Evolutionary conservation across 2,797 vertebrate species (phyloP).

Genomic region (Phrynocephalus vlangalii): DNA sequence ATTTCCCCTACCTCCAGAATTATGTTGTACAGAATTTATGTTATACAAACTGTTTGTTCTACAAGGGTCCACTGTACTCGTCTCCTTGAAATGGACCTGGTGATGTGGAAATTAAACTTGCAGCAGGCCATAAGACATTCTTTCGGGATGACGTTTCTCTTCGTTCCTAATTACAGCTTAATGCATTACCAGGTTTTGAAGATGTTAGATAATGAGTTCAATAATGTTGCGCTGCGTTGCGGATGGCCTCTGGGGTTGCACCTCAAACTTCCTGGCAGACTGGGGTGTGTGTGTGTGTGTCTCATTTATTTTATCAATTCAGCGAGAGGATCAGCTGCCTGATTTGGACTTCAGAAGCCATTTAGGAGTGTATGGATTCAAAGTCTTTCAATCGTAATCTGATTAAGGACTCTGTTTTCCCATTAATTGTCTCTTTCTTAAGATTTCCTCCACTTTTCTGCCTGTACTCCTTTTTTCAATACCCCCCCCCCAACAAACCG

Average conservation of each 20-base stretch:
- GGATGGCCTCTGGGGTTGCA: background rate
- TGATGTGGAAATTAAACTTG: background rate
- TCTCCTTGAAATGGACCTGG: background rate
- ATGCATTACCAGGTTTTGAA: constrained; percentile 9
- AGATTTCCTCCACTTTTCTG: background rate
- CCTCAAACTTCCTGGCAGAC: no score
- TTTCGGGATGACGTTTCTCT: fast-evolving
- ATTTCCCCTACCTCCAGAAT: no score
- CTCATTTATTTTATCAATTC: background rate
- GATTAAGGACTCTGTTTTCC: background rate
- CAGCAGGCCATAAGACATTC: background rate
- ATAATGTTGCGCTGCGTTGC: background rate
- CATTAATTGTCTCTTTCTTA: background rate
- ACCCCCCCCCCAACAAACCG: background rate
- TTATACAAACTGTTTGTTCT: no score
- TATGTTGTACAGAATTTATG: no score
- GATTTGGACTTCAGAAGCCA: background rate
- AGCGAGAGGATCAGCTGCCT: background rate
- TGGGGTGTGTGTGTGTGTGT: no score
- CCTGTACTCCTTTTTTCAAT: constrained; percentile 5
- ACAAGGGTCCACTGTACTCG: no score
- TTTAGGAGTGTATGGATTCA: background rate
- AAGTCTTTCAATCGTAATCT: fast-evolving
- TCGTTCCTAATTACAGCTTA: background rate
- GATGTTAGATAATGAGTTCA: background rate